Base-by-base conservation (phyloP, 2,113 vertebrate genomes). In the Xyliphius kryptos region DNA sequence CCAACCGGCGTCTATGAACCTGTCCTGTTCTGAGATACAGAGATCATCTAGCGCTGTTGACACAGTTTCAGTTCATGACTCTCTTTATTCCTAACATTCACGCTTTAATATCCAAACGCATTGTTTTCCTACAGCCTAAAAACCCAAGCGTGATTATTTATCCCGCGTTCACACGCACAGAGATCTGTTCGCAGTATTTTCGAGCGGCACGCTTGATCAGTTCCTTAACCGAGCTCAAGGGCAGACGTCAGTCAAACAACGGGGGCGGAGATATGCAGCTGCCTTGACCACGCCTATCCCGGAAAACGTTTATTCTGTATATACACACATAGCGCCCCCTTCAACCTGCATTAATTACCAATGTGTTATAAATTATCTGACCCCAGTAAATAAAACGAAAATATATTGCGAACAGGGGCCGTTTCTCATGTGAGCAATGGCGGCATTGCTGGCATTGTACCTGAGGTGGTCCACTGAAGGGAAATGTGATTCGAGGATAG, bases 181-280 rank as follows among this genome's bases (percentile, higher is more conserved):
- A n/a, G n/a, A n/a, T n/a, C n/a, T n/a, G n/a, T n/a, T n/a, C n/a
- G n/a, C n/a, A n/a, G n/a, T n/a, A n/a, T n/a, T 53, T 49, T 20
- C 17, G 19, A 36, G 38, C 52, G 26, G 37, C 54, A 55, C 22
- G 41, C n/a, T 51, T 62, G 20, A 44, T 44, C 54, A 17, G 21
- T 36, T 46, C 17, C 44, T 46, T 52, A 36, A 6, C 15, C 2
- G 43, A 37, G 63, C 67, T 61, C 52, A 62, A 58, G 77, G 75
- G 72, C 77, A 10, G 61, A 72, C 76, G 74, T 76, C 71, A 69
- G 72, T 74, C 70, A 76, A 64, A 6, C 9, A 13, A 1, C 8
- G 36, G 19, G n/a, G 59, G 59, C 47, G 59, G 59, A 21, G 32
- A 22, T 47, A 5, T 14, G 1, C 2, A 20, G 6, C 6, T 3